Base-by-base conservation (phyloP, 1,140 invertebrate genomes). In the Diorhabda elongata region DNA sequence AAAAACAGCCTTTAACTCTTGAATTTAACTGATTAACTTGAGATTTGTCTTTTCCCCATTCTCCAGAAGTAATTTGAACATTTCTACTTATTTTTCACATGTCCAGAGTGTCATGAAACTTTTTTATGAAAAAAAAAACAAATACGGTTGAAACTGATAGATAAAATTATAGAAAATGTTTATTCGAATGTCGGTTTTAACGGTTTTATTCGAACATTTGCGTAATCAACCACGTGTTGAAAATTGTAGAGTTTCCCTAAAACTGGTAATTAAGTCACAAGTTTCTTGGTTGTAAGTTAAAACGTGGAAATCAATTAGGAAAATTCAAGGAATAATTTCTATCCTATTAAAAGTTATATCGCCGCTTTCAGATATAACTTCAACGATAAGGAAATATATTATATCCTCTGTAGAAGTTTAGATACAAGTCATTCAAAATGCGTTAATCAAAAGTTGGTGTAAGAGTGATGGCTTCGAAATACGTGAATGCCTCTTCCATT, bases 401-500 rank as follows among this genome's bases (percentile, higher is more conserved):
- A 6, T 52, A 3, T 4, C 47, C 2, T 6, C 47, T n/a, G 2
- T 8, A 6, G n/a, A 52, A 52, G 6, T 52, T 52, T 52, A n/a
- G 6, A 8, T n/a, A n/a, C 47, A 52, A 60, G 58, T 60, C 58
- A 60, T 60, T 60, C 58, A 42, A 60, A 60, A 60, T 60, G 26
- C 58, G 58, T 60, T 60, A 60, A 60, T 60, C 58, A 60, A 60
- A 60, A 60, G 8, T 60, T 42, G 11, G 26, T 26, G 5, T 7
- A 60, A 42, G 58, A 60, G 58, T 60, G 58, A 60, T 60, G 6
- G 58, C 58, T 26, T 60, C 26, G 58, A 11, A 60, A 60, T 60
- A 60, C 58, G n/a, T 60, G 58, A 60, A 60, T 60, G 42, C 58
- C 42, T 60, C 26, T 26, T 26, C 58, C 58, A 60, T 60, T 60